Conservation (phyloP, 2,113 vertebrate genomes). For the Takifugu flavidus region DNA sequence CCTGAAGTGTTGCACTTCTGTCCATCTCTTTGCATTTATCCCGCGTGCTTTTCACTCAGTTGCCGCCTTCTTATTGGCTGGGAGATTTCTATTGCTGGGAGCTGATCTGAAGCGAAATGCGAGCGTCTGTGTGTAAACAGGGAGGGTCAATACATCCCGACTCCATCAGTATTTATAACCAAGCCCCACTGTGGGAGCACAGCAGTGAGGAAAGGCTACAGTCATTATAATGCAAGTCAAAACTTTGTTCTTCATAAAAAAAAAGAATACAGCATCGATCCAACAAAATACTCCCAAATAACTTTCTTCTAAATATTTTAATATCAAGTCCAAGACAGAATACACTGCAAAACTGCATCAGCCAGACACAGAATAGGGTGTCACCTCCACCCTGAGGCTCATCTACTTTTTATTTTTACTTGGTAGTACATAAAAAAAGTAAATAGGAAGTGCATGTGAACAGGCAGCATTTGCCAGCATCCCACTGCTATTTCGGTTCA, state of each 20-base stretch:
- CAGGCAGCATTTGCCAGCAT: too few species aligned
- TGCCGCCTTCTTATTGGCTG: slow-evolving; percentile 44
- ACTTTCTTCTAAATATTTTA: slow-evolving; percentile 26
- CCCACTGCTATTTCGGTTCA: too few species aligned
- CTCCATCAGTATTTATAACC: slow-evolving; percentile 41
- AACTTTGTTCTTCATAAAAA: slow-evolving; percentile 26
- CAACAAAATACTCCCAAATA: neutral
- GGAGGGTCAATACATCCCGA: slow-evolving; percentile 31
- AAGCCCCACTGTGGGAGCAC: slow-evolving; percentile 12
- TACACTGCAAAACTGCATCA: too few species aligned
- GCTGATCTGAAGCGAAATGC: slow-evolving; percentile 35
- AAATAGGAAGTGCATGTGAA: too few species aligned
- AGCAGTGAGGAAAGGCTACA: slow-evolving; percentile 24
- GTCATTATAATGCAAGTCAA: slow-evolving; percentile 35
- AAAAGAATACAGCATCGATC: slow-evolving; percentile 42
- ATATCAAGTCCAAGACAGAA: neutral
- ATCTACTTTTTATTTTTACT: too few species aligned
- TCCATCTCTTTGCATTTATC: slow-evolving; percentile 32
- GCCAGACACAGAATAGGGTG: too few species aligned
- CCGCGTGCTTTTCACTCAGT: slow-evolving; percentile 23
- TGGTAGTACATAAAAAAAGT: too few species aligned
- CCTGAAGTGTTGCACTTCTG: slow-evolving; percentile 44
- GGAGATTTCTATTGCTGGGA: slow-evolving; percentile 32
- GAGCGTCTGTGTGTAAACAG: slow-evolving; percentile 1
- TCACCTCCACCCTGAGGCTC: too few species aligned